Evolutionary conservation across 1,140 invertebrate species (phyloP).

Genomic region (Prorops nasuta): DNA sequence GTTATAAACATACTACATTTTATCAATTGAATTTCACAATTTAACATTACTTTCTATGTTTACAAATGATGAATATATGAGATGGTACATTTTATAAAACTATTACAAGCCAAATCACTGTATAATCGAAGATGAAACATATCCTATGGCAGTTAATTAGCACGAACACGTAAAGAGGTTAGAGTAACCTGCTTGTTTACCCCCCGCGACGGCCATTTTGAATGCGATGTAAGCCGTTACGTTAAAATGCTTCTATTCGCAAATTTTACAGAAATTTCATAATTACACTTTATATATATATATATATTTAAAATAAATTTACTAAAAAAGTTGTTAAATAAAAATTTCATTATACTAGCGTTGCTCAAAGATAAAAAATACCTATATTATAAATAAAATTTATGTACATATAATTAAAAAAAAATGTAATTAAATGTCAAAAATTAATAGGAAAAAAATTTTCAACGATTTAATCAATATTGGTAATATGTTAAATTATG

Average conservation of each 20-base stretch:
- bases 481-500: too few relatives aligned
- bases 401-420: not conserved
- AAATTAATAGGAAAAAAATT: too few relatives aligned
- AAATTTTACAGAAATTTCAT: too few relatives aligned
- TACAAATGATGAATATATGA: not conserved
- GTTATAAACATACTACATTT: constrained; percentile 32
- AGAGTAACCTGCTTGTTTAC: constrained; percentile 50
- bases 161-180: constrained; percentile 36
- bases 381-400: not conserved
- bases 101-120: not conserved
- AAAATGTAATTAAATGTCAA: not conserved
- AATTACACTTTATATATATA: too few relatives aligned
- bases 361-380: too few relatives aligned
- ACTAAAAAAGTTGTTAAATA: constrained; percentile 7
- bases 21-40: not conserved
- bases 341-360: not conserved
- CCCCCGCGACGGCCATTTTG: constrained; percentile 47
- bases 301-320: constrained; percentile 18
- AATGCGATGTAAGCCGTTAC: constrained; percentile 26
- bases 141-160: not conserved
- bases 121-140: too few relatives aligned
- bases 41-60: not conserved
- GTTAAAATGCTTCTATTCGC: too few relatives aligned
- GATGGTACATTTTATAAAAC: not conserved
- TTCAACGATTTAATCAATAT: too few relatives aligned